phyloP scores from a whole-genome alignment of 2,113 vertebrate genomes.

The Dromiciops gliroides region DNA sequence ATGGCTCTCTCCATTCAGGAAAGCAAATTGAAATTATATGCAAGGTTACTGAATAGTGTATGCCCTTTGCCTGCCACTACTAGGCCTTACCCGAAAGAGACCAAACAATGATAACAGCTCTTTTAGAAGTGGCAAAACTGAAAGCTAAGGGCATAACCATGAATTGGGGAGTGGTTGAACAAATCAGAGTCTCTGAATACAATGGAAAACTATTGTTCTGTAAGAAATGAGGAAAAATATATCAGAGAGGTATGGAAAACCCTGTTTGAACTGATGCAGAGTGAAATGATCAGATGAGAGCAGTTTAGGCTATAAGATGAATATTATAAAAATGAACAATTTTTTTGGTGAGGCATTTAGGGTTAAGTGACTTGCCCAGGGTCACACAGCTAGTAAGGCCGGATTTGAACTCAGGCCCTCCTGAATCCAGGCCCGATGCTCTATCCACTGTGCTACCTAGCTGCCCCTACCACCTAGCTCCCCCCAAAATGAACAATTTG shows the following conservation, averaged over 20 bases:
- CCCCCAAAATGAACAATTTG: neutral
- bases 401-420: no score
- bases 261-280: neutral
- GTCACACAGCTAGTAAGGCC: no score
- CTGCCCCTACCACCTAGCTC: no score
- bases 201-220: neutral
- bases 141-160: neutral
- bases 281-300: neutral
- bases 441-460: no score
- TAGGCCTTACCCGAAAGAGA: neutral
- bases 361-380: no score
- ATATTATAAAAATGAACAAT: neutral
- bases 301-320: no score
- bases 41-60: neutral
- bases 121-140: neutral
- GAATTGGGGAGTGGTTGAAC: neutral
- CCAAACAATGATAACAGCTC: neutral
- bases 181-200: neutral
- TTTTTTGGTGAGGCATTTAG: no score
- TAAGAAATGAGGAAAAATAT: neutral
- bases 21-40: neutral
- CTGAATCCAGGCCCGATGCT: no score
- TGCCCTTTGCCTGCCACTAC: neutral
- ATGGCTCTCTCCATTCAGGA: neutral
- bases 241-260: no score